Evolutionary conservation across 2,113 vertebrate genomes (phyloP).

Genomic region (Pithys albifrons): DNA sequence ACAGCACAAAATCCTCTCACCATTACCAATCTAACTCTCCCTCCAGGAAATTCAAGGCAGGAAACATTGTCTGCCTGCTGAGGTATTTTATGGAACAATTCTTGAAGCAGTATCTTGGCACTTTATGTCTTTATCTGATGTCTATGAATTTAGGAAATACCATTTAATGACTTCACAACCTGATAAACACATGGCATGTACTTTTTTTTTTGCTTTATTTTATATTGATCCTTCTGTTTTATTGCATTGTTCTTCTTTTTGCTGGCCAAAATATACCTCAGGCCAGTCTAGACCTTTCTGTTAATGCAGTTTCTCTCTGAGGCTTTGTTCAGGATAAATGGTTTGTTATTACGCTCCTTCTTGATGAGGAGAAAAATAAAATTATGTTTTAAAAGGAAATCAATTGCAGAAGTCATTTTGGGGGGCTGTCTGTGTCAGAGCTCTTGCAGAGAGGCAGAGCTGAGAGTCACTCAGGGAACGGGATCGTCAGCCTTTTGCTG

Average conservation of each 20-base stretch:
- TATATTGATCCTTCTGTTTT: background rate
- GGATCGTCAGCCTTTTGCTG: background rate
- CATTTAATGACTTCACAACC: conserved; percentile 29
- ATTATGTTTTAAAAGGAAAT: background rate
- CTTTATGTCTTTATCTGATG: conserved; percentile 37
- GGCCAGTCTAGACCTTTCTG: conserved; percentile 42
- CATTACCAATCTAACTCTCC: conserved; percentile 61
- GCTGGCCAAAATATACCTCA: conserved; percentile 15
- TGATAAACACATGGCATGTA: conserved; percentile 14
- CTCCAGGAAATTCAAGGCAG: conserved; percentile 59
- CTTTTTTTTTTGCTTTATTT: conserved; percentile 34
- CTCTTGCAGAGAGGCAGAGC: background rate
- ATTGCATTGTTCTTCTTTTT: conserved; percentile 5
- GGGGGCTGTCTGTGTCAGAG: background rate
- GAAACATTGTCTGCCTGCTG: conserved; percentile 25
- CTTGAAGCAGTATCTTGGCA: background rate
- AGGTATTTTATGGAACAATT: conserved; percentile 48
- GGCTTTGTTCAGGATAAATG: background rate
- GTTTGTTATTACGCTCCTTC: background rate
- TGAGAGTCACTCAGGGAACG: background rate
- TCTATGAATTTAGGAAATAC: conserved; percentile 26
- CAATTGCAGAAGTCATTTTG: background rate
- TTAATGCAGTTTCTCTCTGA: conserved; percentile 14
- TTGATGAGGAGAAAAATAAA: background rate
- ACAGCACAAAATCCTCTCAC: conserved; percentile 51